Evolutionary conservation across 1,140 invertebrate species (phyloP).

Genomic region (Adoxophyes honmai): DNA sequence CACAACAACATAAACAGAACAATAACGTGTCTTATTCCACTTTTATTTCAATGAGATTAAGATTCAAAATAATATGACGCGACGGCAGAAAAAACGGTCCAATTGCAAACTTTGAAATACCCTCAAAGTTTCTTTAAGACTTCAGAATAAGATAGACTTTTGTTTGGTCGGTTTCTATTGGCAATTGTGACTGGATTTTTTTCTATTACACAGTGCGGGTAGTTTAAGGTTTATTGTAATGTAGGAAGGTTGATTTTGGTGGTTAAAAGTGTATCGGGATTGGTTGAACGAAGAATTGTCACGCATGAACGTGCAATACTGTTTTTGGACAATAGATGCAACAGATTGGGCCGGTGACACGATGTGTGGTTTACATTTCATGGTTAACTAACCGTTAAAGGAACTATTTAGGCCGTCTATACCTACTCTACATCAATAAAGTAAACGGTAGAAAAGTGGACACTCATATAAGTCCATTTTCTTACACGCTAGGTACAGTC

Average conservation of each 20-base stretch:
- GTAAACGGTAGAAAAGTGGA: too few relatives aligned
- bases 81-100: not conserved
- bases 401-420: too few relatives aligned
- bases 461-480: too few relatives aligned
- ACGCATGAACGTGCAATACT: conserved; percentile 9
- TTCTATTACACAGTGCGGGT: not conserved
- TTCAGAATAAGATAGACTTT: not conserved
- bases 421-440: too few relatives aligned
- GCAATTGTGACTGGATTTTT: too few relatives aligned
- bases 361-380: not conserved
- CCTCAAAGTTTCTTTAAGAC: not conserved
- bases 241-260: conserved; percentile 19
- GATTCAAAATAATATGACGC: not conserved
- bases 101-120: not conserved
- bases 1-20: too few relatives aligned
- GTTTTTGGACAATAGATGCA: conserved; percentile 14
- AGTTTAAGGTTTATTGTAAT: not conserved
- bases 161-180: too few relatives aligned
- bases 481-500: too few relatives aligned
- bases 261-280: not conserved
- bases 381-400: too few relatives aligned
- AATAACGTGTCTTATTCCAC: too few relatives aligned
- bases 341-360: not conserved
- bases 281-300: not conserved
- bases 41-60: not conserved